Conservation (phyloP, 2,113 vertebrate genomes). For the Rhea americana region DNA sequence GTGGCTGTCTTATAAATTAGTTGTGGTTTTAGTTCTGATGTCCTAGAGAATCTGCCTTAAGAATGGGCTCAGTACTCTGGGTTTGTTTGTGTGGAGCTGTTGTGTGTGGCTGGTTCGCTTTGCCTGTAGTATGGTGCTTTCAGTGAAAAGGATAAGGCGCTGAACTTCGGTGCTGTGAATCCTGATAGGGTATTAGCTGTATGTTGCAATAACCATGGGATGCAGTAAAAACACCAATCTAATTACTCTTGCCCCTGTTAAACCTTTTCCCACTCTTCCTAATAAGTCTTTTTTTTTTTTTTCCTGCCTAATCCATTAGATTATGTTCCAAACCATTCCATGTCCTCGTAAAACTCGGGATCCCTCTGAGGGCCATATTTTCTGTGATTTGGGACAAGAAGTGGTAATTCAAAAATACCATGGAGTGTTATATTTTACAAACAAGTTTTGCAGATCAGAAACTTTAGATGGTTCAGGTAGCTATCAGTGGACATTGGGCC, state of each 20-base stretch:
- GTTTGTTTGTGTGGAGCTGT: rapidly evolving
- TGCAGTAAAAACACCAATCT: background rate
- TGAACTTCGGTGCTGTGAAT: background rate
- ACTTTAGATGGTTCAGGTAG: background rate
- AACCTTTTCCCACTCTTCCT: background rate
- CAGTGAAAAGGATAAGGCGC: background rate
- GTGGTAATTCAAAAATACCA: background rate
- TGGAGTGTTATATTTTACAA: background rate
- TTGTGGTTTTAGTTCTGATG: too few species aligned
- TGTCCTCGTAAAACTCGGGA: background rate
- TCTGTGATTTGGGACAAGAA: background rate
- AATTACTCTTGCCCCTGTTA: background rate
- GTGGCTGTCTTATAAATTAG: background rate
- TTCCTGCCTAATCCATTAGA: background rate
- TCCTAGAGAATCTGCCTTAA: background rate
- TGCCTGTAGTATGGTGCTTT: background rate
- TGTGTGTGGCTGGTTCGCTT: background rate
- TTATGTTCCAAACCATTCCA: background rate
- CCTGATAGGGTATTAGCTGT: background rate
- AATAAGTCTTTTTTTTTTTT: background rate
- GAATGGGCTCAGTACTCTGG: background rate
- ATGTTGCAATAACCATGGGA: background rate
- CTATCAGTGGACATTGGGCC: rapidly evolving
- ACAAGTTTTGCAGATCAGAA: background rate
- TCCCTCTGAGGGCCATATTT: background rate